These are phyloP conservation scores for Trematocara caparti DNA, from an alignment of 2,797 vertebrate species.

Conservation along the genomic window DNA sequence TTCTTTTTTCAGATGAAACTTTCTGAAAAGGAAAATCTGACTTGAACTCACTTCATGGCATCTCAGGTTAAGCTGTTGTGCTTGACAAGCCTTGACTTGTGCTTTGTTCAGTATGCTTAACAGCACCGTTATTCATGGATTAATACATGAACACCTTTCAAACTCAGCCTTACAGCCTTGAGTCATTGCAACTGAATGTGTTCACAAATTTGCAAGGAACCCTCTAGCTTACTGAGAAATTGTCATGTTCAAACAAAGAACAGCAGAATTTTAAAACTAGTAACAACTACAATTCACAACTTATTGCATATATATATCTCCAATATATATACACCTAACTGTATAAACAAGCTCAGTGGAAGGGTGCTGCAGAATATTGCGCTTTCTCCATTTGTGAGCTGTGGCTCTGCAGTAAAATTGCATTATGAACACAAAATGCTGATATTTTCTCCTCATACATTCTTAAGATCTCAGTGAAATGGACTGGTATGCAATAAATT, in stretches of 20 bases:
- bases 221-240: not conserved
- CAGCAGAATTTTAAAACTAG: not conserved
- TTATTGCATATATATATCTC: not conserved
- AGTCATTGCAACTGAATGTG: not conserved
- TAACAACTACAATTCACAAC: not conserved
- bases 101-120: not conserved
- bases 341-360: not conserved
- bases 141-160: not conserved
- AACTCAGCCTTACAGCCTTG: not conserved
- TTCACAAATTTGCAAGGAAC: not conserved
- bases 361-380: slow-evolving; percentile 26
- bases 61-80: not conserved
- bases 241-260: not conserved
- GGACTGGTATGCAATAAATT: slow-evolving; percentile 65
- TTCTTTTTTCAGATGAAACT: not conserved
- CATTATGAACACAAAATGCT: slow-evolving; percentile 42
- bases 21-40: slow-evolving; percentile 6
- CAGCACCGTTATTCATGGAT: not conserved
- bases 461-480: slow-evolving; percentile 48
- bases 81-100: not conserved
- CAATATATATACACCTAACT: not conserved
- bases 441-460: slow-evolving; percentile 53
- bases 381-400: slow-evolving; percentile 33
- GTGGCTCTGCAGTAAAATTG: slow-evolving; percentile 31
- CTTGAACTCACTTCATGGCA: not conserved